Evolutionary conservation across 2,113 vertebrate genomes (phyloP).

Genomic region (Dendrocopos noguchii): DNA sequence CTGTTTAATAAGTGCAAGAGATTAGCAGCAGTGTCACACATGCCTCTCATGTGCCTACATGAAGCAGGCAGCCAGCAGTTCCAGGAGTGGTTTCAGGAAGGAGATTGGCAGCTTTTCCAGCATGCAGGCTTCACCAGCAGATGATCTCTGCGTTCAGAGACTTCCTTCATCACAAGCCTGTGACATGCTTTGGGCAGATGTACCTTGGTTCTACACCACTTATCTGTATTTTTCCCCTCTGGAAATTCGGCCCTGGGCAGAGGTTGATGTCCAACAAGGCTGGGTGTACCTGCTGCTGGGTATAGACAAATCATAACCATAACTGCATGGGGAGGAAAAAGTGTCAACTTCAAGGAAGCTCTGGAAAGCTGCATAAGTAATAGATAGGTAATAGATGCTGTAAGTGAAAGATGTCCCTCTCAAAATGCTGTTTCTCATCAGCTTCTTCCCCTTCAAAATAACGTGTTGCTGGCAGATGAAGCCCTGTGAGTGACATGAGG

Average conservation of each 20-base stretch:
- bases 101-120: background rate
- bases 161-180: background rate
- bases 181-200: background rate
- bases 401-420: background rate
- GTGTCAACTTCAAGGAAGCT: background rate
- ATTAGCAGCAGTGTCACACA: background rate
- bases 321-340: background rate
- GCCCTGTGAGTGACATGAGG: background rate
- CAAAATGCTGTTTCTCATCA: background rate
- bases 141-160: background rate
- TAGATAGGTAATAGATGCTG: background rate
- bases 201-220: background rate
- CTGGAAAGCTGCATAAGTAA: background rate
- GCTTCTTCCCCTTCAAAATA: background rate
- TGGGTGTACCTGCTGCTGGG: background rate
- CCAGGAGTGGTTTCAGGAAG: slow-evolving; percentile 25
- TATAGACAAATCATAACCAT: background rate
- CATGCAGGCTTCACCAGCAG: background rate
- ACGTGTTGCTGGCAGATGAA: background rate
- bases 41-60: background rate
- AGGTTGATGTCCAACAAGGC: background rate
- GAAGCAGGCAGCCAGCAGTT: slow-evolving; percentile 10
- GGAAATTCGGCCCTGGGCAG: background rate
- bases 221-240: background rate
- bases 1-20: slow-evolving; percentile 14